Conservation (phyloP, 2,113 vertebrate genomes). For the Taurulus bubalis region DNA sequence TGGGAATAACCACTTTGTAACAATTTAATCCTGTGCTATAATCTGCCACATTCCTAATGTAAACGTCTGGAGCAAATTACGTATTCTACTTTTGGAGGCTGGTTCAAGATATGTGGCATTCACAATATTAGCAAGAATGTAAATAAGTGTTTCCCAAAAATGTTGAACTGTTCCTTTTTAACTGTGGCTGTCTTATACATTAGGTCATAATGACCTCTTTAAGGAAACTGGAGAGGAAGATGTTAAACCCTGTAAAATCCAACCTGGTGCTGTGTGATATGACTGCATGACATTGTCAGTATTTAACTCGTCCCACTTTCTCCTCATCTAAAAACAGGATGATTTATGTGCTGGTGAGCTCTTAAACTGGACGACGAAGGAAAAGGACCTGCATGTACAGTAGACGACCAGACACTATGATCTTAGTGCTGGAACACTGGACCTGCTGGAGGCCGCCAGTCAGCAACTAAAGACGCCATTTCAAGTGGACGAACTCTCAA, state of each 20-base stretch:
- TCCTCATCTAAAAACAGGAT: conserved; percentile 84
- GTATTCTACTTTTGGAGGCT: no score
- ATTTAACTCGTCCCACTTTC: background rate
- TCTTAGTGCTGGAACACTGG: conserved; percentile 73
- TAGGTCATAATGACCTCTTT: background rate
- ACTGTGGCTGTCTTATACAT: no score
- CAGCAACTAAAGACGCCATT: conserved; percentile 61
- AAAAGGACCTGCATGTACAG: conserved; percentile 60
- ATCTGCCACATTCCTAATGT: no score
- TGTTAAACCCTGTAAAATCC: background rate
- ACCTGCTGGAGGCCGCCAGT: conserved; percentile 68
- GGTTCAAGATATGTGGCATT: no score
- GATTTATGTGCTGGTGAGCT: conserved; percentile 99
- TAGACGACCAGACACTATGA: conserved; percentile 64
- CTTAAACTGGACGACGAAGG: conserved; percentile 82
- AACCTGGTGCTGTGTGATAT: background rate
- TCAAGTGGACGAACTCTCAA: conserved; percentile 69
- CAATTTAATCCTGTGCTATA: no score
- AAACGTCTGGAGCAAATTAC: no score
- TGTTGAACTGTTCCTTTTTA: no score
- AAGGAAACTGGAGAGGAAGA: background rate
- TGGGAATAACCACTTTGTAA: no score
- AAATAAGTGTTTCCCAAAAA: no score
- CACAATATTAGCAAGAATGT: no score
- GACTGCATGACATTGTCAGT: background rate